Base-by-base conservation (phyloP, 2,113 vertebrate species). In the Dipodomys spectabilis region DNA sequence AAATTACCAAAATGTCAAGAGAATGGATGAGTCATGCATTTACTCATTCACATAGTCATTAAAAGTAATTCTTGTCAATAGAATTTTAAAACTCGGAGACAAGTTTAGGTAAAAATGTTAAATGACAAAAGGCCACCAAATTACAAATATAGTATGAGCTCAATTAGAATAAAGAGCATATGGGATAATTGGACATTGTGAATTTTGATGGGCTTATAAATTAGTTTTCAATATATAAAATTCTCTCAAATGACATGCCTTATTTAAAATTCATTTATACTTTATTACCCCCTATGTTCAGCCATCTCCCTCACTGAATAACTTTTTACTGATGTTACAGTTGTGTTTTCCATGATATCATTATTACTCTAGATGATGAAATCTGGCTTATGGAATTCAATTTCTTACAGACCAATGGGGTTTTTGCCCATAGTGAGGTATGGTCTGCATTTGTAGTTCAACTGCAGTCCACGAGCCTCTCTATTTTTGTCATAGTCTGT, bases 211-310 rank as follows among this genome's bases (percentile, higher is more conserved):
- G 28, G 13, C 20, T 90, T 80, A n/a, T 32, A n/a, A 81, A 53
- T 88, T 82, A 80, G 28, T 16, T 79, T 72, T 64, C 27, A 64
- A 15, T 73, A 73, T 35, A n/a, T 84, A 80, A 44, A 22, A 8
- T n/a, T 68, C 88, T 81, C n/a, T 44, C 81, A 78, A 92, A 22
- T 71, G 22, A 86, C 2, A 39, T 10, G 0, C 16, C 25, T 65
- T 73, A 90, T n/a, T 85, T 77, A 87, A 77, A 96, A 87, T 77
- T 94, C 11, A 69, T 68, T 90, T 78, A 64, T 62, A 60, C 2
- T n/a, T 0, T 32, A 60, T 8, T 65, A 16, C 19, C 3, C 6
- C 5, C 3, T 27, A 64, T 67, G 90, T 80, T 85, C 28, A 57
- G 45, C 65, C 45, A 45, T 81, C 4, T 86, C 12, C 49, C 27